A percentile compares a stretch with the other conserved stretches of the same genome.
These are phyloP conservation scores for Neoitamus cyanurus DNA, from an alignment of 2,888 invertebrate genomes.

Conservation along the genomic window DNA sequence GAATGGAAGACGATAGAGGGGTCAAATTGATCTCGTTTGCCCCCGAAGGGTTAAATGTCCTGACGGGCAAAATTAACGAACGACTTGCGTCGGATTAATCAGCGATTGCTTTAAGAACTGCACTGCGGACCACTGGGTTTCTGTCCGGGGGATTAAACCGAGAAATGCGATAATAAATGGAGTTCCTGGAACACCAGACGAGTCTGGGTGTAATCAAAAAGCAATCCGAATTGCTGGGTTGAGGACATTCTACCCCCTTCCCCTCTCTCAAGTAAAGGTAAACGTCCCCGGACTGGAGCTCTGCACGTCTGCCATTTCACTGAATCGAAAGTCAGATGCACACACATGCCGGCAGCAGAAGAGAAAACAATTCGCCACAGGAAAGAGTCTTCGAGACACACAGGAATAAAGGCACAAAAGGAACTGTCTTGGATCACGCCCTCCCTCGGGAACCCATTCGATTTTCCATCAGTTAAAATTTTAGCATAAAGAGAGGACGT, in stretches of 20 bases:
- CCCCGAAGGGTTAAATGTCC: not conserved
- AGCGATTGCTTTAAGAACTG: not conserved
- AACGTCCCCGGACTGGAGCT: not conserved
- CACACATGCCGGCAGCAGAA: not conserved
- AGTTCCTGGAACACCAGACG: not conserved
- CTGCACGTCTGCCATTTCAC: not conserved
- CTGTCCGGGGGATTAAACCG: not conserved
- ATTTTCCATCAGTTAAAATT: slow-evolving; percentile 32
- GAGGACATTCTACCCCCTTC: not conserved
- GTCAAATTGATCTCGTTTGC: not conserved
- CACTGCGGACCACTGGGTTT: not conserved
- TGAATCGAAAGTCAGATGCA: slow-evolving; percentile 27
- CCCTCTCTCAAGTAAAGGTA: not conserved
- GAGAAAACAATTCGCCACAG: not conserved
- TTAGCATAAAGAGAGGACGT: not conserved
- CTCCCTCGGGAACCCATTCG: not conserved
- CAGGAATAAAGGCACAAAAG: not conserved
- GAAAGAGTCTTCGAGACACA: not conserved
- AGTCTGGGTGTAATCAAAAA: not conserved
- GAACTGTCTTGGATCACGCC: not conserved
- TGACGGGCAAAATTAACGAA: not conserved
- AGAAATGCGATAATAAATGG: slow-evolving; percentile 5
- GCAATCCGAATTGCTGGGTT: not conserved
- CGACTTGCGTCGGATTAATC: not conserved
- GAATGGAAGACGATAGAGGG: no score